Evolutionary conservation across 2,113 vertebrate genomes (phyloP), one percentile per base, ranked within the genome.

Genomic region (Steatornis caripensis): DNA sequence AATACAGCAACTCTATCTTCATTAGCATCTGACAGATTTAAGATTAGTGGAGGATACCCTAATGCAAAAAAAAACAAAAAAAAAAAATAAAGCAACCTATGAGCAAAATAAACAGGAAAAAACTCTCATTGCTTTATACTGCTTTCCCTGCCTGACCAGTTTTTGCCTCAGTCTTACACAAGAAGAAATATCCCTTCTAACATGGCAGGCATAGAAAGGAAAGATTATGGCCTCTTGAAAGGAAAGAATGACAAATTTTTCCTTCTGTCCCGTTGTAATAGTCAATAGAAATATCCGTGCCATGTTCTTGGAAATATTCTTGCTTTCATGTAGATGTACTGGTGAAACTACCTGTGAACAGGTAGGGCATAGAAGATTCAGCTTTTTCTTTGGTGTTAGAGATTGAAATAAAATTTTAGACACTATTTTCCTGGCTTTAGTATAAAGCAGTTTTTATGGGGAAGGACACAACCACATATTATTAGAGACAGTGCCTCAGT

Each of bases 1-100:
- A 97, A 84, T 62, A 78, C 57, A 70, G 80, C 62, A 96, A 65
- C 29, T 48, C 43, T 92, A 58, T 32, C 85, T 75, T 91, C 88
- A 45, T 79, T 71, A 80, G 30, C 11, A 58, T 95, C 75, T 91
- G 92, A 86, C 76, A 78, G 94, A 93, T 82, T 87, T 85, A 87
- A 71, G 45, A 91, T 95, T 92, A 94, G 80, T 92, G 76, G 62
- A 90, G 54, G 83, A 61, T 72, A 41, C 58, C 51, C 23, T 51
- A 75, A 74, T 89, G 62, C 71, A 79, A 81, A 95, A 95, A n/a
- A n/a, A n/a, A n/a, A n/a, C n/a, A n/a, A n/a, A n/a, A n/a, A n/a
- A n/a, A n/a, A n/a, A 91, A 87, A 79, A 60, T 37, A 3, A 91
- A 96, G 68, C 61, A 41, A 39, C 85, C 30, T 78, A 57, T 39